These are phyloP conservation scores for cattle (Bos taurus) DNA, from an alignment of 2,113 vertebrate genomes.

Conservation along the genomic window ARS-UCD2.0 NC_037343.1:41063001-41063500, in stretches of 20 bases:
- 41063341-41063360: neutral
- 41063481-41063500: neutral
- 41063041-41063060: neutral
- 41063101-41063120: neutral
- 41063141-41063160: neutral
- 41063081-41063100: neutral
- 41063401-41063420: neutral
- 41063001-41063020: neutral
- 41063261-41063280: neutral
- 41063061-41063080: neutral
- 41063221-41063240: neutral
- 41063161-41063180: neutral
- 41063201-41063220: neutral
- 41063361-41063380: neutral
- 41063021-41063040: neutral
- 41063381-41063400: neutral
- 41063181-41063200: neutral
- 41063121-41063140: neutral
- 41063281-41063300: neutral
- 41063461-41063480: neutral
- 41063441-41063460: neutral
- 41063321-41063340: neutral
- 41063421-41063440: neutral
- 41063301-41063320: neutral
- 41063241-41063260: neutral